A percentile compares a stretch with the other conserved stretches of the same genome.
Conservation (phyloP, 2,888 invertebrate species). For the Ramazzottius varieornatus region DNA sequence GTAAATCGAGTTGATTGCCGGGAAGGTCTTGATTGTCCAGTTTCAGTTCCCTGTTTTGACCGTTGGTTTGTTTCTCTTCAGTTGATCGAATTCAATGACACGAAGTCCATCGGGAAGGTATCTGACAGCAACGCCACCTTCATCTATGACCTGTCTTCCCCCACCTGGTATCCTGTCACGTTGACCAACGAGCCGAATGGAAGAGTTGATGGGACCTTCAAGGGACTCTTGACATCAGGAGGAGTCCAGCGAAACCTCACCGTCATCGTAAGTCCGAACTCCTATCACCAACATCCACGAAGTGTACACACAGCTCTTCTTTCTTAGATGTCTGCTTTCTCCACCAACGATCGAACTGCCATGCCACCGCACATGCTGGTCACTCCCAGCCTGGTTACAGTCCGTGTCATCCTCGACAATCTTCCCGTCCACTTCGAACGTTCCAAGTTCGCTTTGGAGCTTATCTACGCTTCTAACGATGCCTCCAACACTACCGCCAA, state of each 20-base stretch:
- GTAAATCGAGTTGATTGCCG: too few relatives aligned
- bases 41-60: too few relatives aligned
- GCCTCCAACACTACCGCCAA: background rate
- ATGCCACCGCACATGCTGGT: background rate
- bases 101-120: background rate
- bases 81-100: background rate
- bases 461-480: background rate
- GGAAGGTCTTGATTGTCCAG: too few relatives aligned
- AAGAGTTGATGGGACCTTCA: background rate
- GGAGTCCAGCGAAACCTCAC: too few relatives aligned
- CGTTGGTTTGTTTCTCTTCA: background rate
- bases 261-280: too few relatives aligned
- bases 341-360: background rate
- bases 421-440: background rate
- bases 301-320: too few relatives aligned
- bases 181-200: background rate
- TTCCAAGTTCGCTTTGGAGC: background rate
- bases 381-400: background rate
- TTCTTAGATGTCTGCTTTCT: background rate
- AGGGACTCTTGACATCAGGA: background rate
- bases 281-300: too few relatives aligned
- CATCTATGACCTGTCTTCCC: background rate
- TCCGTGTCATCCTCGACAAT: background rate
- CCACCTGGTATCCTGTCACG: background rate
- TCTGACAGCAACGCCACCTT: background rate